phyloP scores from a whole-genome alignment of 2,888 invertebrate genomes.

The Papilio protenor region DNA sequence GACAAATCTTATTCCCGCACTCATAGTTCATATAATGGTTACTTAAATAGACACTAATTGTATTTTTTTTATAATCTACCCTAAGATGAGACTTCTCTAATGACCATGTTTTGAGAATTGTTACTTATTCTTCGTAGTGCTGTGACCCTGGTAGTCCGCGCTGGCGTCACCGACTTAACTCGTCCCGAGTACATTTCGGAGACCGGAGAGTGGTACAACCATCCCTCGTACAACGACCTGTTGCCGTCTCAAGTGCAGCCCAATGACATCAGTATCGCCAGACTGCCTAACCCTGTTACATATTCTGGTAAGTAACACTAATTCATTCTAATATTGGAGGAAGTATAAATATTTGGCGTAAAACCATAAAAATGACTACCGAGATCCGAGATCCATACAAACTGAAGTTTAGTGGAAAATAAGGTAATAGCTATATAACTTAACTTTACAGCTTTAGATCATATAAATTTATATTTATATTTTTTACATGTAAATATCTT shows the following conservation, averaged over 20 bases:
- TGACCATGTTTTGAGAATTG: neutral
- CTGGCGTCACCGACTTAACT: slow-evolving; percentile 62
- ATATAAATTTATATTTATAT: neutral
- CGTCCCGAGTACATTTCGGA: slow-evolving; percentile 63
- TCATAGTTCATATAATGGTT: too few species aligned
- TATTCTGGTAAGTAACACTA: slow-evolving; percentile 59
- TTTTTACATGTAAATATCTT: neutral
- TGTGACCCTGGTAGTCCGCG: slow-evolving; percentile 63
- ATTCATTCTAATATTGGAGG: neutral
- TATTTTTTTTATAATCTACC: too few species aligned
- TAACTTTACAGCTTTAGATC: too few species aligned
- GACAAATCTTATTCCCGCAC: neutral
- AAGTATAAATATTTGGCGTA: too few species aligned
- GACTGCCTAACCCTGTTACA: slow-evolving; percentile 54
- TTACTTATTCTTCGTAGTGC: slow-evolving; percentile 53
- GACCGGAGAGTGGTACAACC: slow-evolving; percentile 64
- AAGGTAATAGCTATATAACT: too few species aligned
- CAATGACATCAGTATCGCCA: slow-evolving; percentile 67
- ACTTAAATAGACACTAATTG: too few species aligned
- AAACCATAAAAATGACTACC: too few species aligned
- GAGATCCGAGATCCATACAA: too few species aligned
- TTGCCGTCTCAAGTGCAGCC: slow-evolving; percentile 62
- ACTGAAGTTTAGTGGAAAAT: too few species aligned
- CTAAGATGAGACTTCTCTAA: too few species aligned
- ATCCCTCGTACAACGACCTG: slow-evolving; percentile 63